Percentiles rank a stretch among this genome's conserved stretches.
Conservation (phyloP, 2,113 vertebrate species). For the Crotalus helleri region DNA sequence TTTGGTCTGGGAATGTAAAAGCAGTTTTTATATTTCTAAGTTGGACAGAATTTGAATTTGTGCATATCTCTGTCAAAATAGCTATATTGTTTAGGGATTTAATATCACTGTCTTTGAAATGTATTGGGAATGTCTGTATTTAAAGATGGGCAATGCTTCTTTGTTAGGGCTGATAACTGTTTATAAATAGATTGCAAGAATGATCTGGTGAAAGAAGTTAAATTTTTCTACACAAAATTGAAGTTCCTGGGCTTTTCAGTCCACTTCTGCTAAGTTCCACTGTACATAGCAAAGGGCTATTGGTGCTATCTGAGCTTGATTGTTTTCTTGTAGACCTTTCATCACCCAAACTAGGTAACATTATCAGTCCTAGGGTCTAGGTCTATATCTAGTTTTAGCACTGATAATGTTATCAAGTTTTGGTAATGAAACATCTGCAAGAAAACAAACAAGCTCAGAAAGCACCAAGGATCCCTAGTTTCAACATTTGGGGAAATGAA, state of each 20-base stretch:
- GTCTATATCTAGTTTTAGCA: neutral
- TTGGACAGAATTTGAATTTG: neutral
- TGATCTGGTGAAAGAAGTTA: neutral
- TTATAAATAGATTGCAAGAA: neutral
- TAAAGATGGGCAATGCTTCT: neutral
- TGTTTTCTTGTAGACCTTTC: neutral
- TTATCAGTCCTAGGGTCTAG: neutral
- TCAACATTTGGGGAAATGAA: neutral
- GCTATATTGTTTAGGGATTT: neutral
- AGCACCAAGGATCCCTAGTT: neutral
- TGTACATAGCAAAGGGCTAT: neutral
- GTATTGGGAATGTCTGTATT: neutral
- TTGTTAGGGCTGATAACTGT: neutral
- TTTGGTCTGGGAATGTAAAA: neutral
- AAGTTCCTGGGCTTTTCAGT: neutral
- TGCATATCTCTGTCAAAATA: neutral
- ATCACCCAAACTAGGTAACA: neutral
- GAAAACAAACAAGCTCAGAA: neutral
- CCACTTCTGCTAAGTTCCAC: neutral
- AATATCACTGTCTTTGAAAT: neutral
- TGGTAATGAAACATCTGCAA: neutral
- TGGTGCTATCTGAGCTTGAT: neutral
- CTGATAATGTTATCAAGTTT: neutral
- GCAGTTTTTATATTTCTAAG: neutral
- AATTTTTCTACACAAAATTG: neutral